Base-by-base conservation (phyloP, 2,797 vertebrate genomes). In the Cossypha heuglini region DNA sequence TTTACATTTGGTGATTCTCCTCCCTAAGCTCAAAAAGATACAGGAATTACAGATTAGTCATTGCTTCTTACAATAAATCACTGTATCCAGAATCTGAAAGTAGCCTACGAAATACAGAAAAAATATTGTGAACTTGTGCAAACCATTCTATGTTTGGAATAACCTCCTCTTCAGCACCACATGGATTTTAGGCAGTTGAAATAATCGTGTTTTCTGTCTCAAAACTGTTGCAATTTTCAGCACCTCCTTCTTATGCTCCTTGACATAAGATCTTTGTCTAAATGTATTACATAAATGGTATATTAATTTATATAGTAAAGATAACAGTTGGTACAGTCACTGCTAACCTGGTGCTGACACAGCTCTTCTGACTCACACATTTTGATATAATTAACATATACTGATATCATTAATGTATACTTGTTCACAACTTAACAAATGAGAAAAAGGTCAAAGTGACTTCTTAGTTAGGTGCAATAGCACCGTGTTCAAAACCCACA, bases 401-500 rank as follows among this genome's bases (percentile, higher is more conserved):
- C 11, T 29, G 81, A 21, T 40, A 68, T 10, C 25, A 75, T 45
- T 72, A 72, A 37, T 16, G 28, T 11, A 21, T 35, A 49, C 3
- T 46, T 80, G 15, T 62, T 62, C 63, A 87, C 52, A 66, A 40
- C 18, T 57, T 46, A 76, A 66, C 16, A 78, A 64, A 75, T 5
- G 17, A 86, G 59, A 64, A 90, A 79, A 57, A 86, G 25, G 46
- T 76, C 62, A 49, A 90, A 88, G 69, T 68, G 51, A 91, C 46
- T 96, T 91, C 78, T 76, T 31, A 86, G 63, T 91, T 92, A 73
- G 37, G 87, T 81, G 89, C 51, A 68, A 96, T 3, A 88, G 64
- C 63, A 77, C 45, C 16, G 13, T 90, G 73, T 94, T 94, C 95
- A 86, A 97, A 97, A 21, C 58, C 43, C 88, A 91, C 48, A 77